Base-by-base conservation (phyloP, 1,140 invertebrate species). In the Saccostrea echinata region DNA sequence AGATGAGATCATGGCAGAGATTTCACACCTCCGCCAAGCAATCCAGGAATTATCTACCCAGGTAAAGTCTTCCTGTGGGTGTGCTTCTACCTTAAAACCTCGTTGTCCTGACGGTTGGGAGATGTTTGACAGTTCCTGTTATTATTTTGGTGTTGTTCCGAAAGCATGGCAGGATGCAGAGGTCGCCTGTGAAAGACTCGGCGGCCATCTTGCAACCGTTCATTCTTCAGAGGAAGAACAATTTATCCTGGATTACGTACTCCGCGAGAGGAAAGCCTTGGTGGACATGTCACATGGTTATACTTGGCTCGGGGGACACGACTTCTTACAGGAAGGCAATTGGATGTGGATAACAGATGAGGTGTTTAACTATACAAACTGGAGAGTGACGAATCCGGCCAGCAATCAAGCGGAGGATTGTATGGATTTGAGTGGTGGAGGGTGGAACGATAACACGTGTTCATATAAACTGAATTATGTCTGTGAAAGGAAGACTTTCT, bases 301-400 rank as follows among this genome's bases (percentile, higher is more conserved):
- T n/a, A 83, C 86, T 16, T 89, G 88, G 88, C 52, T 89, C 18
- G 88, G 88, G 33, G 86, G 86, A 16, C 71, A 53, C 24, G 88
- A 89, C 71, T 85, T 82, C 68, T 18, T 53, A 13, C 51, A 81
- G 24, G 76, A 85, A 61, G 80, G 68, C 35, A 13, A 85, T 13
- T 89, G 88, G 88, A 57, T 86, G n/a, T 89, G 88, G 88, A 64
- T 89, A 3, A 89, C 84, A 16, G 88, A 86, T 9, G 52, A 76
- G 68, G 27, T 27, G 24, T 86, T 81, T 24, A 80, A 68, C 8
- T 86, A 80, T 76, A 85, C 76, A n/a, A 87, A 89, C 13, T 87
- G 86, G 86, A 64, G 82, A 6, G 33, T 30, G 51, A 30, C 21
- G 1, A 57, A 55, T 11, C 85, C 55, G 30, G 71, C 12, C 21